phyloP scores from a whole-genome alignment of 1,140 invertebrate species.

The Potamilus streckersoni region DNA sequence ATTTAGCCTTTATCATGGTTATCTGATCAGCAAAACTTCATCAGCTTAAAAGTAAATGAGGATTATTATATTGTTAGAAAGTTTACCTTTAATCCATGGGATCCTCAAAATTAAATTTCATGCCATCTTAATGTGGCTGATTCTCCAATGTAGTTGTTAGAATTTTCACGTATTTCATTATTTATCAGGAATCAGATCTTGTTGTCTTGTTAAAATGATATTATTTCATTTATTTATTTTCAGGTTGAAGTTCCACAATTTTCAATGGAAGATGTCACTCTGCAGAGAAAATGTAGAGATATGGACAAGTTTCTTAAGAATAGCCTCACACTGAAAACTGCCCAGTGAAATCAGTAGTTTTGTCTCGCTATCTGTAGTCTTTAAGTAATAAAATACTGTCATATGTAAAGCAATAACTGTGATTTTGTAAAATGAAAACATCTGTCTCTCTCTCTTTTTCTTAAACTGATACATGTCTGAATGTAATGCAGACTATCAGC shows the following conservation, averaged over 20 bases:
- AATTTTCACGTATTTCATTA: background rate
- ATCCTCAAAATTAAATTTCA: background rate
- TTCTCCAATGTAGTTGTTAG: background rate
- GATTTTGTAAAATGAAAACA: too few relatives aligned
- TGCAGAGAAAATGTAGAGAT: conserved; percentile 45
- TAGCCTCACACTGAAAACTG: conserved; percentile 5
- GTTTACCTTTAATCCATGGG: background rate
- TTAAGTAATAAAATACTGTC: too few relatives aligned
- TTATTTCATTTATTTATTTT: conserved; percentile 6
- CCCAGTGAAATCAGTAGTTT: too few relatives aligned
- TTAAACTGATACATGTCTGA: too few relatives aligned
- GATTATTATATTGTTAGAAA: too few relatives aligned
- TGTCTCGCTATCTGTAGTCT: too few relatives aligned
- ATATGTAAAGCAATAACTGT: too few relatives aligned
- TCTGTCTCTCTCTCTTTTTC: too few relatives aligned
- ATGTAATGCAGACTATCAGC: too few relatives aligned
- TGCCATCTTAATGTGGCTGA: background rate
- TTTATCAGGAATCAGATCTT: background rate
- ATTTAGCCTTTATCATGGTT: too few relatives aligned
- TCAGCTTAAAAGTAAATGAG: too few relatives aligned
- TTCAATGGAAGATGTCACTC: conserved; percentile 34
- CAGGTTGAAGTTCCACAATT: conserved; percentile 41
- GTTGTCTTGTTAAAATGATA: background rate
- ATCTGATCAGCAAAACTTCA: too few relatives aligned
- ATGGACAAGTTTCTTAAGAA: conserved; percentile 30